Evolutionary conservation across 2,113 vertebrate species (phyloP).

Genomic region (Argyrosomus japonicus): DNA sequence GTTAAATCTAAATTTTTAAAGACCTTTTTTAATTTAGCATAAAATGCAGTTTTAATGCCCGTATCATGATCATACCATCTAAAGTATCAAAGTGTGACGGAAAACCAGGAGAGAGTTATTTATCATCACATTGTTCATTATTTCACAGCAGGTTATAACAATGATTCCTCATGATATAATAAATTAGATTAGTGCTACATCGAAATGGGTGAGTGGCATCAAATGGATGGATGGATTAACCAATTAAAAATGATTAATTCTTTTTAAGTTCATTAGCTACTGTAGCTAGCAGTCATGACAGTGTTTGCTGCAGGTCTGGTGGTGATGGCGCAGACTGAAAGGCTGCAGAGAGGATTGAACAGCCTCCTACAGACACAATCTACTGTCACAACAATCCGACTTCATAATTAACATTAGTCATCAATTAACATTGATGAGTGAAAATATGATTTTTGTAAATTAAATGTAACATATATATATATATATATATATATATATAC

Average conservation of each 20-base stretch:
- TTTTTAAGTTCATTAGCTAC: background rate
- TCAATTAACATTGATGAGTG: too few species aligned
- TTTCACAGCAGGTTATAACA: background rate
- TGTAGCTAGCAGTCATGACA: background rate
- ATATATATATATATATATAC: too few species aligned
- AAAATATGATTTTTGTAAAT: background rate
- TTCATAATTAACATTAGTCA: too few species aligned
- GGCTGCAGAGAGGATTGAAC: background rate
- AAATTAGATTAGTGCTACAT: background rate
- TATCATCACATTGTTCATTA: background rate
- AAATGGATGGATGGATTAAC: background rate
- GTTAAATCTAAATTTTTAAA: background rate
- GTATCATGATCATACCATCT: background rate
- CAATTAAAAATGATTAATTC: background rate
- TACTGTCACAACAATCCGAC: background rate
- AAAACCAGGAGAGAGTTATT: background rate
- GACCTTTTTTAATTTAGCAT: background rate
- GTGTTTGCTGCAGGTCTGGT: background rate
- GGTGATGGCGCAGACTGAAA: background rate
- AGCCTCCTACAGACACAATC: background rate
- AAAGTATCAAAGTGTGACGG: background rate
- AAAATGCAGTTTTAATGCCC: background rate
- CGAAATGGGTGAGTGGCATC: background rate
- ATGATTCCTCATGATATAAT: background rate
- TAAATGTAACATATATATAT: too few species aligned